Conservation (phyloP, 2,888 invertebrate genomes). For the Aphodius sticticus region DNA sequence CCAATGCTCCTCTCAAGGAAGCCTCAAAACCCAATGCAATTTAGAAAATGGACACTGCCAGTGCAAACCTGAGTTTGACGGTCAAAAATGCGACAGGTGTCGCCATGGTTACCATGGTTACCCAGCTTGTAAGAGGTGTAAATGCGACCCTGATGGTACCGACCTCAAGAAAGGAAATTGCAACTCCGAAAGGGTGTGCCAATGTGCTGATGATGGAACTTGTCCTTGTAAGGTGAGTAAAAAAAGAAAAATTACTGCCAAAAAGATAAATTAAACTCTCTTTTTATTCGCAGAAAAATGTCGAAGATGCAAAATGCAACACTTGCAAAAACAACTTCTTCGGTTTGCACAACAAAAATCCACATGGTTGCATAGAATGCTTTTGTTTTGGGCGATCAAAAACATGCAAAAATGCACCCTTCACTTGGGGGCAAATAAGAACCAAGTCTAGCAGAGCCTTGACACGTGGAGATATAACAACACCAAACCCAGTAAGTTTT, state of each 20-base stretch:
- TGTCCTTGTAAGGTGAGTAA: conserved; percentile 86
- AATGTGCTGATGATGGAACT: conserved; percentile 79
- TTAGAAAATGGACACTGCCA: conserved; percentile 74
- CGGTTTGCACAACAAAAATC: conserved; percentile 79
- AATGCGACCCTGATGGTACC: conserved; percentile 82
- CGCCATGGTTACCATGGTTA: conserved; percentile 88
- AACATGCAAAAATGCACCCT: conserved; percentile 80
- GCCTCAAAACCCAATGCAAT: conserved; percentile 73
- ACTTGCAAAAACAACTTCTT: conserved; percentile 86
- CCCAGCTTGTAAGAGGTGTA: conserved; percentile 86
- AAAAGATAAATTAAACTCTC: not conserved
- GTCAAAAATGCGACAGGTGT: conserved; percentile 83
- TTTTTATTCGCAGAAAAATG: conserved; percentile 70
- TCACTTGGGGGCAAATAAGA: conserved; percentile 84
- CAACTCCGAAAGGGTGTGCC: conserved; percentile 66
- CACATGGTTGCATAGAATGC: conserved; percentile 91
- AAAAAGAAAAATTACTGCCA: not conserved
- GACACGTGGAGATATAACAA: conserved; percentile 13
- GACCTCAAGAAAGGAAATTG: conserved; percentile 58
- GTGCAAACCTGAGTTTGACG: conserved; percentile 78
- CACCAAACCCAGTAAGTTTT: not conserved
- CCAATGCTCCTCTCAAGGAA: conserved; percentile 77
- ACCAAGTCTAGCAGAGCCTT: conserved; percentile 58
- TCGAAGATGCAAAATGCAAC: conserved; percentile 84
- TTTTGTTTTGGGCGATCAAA: conserved; percentile 93